Percentiles rank a stretch among this genome's conserved stretches.
Conservation (phyloP, 1,140 invertebrate species). For the Trachymyrmex septentrionalis region DNA sequence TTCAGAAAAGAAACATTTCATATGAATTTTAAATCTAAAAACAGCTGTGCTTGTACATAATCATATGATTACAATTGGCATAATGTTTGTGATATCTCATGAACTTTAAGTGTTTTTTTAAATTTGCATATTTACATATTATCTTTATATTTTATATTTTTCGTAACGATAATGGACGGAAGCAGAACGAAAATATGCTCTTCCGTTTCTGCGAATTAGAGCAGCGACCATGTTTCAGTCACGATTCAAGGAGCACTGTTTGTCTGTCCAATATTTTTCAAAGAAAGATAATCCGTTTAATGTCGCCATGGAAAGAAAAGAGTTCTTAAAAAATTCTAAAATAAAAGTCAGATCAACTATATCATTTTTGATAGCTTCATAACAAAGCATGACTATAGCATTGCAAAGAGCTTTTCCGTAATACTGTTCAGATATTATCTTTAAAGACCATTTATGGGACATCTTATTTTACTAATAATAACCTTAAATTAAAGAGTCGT, state of each 20-base stretch:
- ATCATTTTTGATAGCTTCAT: neutral
- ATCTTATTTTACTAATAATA: slow-evolving; percentile 1
- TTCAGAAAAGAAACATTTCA: neutral
- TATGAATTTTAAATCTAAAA: neutral
- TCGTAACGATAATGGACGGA: neutral
- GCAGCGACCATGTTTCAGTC: neutral
- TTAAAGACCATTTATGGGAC: neutral
- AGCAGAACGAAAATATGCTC: slow-evolving; percentile 17
- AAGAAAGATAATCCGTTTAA: slow-evolving; percentile 39
- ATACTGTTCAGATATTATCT: neutral
- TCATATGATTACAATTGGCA: neutral
- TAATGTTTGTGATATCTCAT: neutral
- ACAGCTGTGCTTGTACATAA: neutral
- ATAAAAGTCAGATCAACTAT: neutral
- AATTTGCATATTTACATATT: neutral
- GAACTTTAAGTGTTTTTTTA: neutral
- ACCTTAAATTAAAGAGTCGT: neutral
- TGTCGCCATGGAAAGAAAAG: neutral
- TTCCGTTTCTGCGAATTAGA: slow-evolving; percentile 11
- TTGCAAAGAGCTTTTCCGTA: neutral
- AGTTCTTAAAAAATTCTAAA: slow-evolving; percentile 14
- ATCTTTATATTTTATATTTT: slow-evolving; percentile 4
- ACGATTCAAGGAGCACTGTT: slow-evolving; percentile 27
- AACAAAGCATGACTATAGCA: neutral
- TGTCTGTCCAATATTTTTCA: slow-evolving; percentile 16